These are phyloP conservation scores for Illadopsis cleaveri DNA, from an alignment of 2,113 vertebrate species.

Conservation along the genomic window DNA sequence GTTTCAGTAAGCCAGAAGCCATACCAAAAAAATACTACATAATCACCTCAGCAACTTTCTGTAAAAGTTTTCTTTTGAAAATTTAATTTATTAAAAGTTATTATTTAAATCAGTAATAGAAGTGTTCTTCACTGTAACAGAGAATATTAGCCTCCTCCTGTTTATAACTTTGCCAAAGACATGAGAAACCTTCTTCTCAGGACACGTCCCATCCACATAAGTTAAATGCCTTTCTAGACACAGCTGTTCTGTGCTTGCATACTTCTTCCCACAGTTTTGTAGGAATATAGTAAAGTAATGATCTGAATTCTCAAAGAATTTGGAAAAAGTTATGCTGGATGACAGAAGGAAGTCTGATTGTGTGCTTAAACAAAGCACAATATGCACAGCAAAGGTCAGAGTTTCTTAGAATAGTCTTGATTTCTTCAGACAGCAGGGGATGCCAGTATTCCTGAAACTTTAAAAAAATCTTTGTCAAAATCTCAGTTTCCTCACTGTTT, in stretches of 20 bases:
- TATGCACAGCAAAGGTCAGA: background rate
- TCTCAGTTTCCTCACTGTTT: background rate
- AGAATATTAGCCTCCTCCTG: background rate
- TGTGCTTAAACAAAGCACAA: background rate
- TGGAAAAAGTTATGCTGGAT: background rate
- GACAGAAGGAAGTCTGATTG: background rate
- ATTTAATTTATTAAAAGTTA: background rate
- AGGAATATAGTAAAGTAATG: background rate
- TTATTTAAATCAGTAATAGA: background rate
- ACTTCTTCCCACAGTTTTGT: background rate
- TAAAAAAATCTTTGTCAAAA: background rate
- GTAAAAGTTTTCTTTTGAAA: background rate
- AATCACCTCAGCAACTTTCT: background rate
- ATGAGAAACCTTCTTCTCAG: background rate
- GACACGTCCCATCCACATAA: background rate
- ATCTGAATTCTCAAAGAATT: background rate
- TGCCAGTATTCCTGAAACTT: background rate
- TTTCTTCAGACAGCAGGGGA: background rate
- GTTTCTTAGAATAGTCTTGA: background rate
- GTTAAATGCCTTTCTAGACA: background rate
- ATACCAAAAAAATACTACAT: background rate
- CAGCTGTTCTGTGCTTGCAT: background rate
- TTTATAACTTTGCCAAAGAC: background rate
- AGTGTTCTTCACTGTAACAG: background rate
- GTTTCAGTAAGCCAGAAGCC: background rate